Base-by-base conservation (phyloP, 2,113 vertebrate species). In the Actenoides lindsayi region DNA sequence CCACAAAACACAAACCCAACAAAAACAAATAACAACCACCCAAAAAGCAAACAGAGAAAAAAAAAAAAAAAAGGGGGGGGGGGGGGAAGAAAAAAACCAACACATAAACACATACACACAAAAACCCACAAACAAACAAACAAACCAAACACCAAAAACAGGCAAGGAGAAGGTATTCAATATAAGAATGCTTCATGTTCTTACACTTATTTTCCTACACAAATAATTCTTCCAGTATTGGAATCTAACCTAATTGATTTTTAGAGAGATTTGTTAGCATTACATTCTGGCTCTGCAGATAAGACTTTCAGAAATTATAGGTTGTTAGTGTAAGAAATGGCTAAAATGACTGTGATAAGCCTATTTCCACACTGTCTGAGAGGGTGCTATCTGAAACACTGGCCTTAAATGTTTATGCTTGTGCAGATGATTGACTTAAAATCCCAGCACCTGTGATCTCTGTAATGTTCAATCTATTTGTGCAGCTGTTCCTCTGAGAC, bases 361-460 rank as follows among this genome's bases (percentile, higher is more conserved):
- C 70, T 69, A 48, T 95, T 97, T 97, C 94, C 91, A 90, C 2
- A 20, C 92, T 94, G 92, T 82, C 94, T 90, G 91, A 90, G 70
- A 89, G 76, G 28, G 20, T 71, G 93, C 83, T 85, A 89, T 71
- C 56, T 35, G 83, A 94, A 71, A 95, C 0, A 0, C 42, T 59
- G 82, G 30, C 89, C 75, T 90, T 78, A 93, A 92, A 60, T 64
- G 48, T 89, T 83, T 93, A 63, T 53, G 77, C 91, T 95, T 87
- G 92, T 73, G 85, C 79, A 70, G 90, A 89, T 77, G 89, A 96
- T 76, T 83, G 96, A 96, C 94, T 76, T 60, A 67, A 95, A 88
- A 69, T 84, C 94, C 70, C 85, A 80, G 63, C 96, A 95, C 94
- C 94, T 95, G 94, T 93, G 91, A 94, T 95, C 89, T 91, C 79